Conservation (phyloP, 1,140 invertebrate species). For the Lerema accius region DNA sequence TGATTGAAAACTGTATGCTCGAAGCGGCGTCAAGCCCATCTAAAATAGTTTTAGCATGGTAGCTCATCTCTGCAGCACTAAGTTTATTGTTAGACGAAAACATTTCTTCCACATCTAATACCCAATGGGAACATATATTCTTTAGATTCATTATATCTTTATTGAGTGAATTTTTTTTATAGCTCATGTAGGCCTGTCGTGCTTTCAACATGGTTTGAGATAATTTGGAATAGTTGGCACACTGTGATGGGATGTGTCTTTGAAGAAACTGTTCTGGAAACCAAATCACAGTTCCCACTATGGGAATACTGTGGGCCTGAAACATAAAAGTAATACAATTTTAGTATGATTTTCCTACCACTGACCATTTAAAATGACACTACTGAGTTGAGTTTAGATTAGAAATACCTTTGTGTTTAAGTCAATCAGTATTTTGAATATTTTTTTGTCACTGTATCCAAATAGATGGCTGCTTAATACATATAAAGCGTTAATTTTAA, state of each 20-base stretch:
- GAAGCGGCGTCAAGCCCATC: conserved; percentile 86
- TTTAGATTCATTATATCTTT: conserved; percentile 82
- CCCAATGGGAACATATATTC: conserved; percentile 80
- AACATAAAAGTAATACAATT: conserved; percentile 56
- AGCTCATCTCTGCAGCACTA: conserved; percentile 85
- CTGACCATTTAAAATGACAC: too few relatives aligned
- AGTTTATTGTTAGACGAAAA: conserved; percentile 82
- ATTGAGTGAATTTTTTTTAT: conserved; percentile 83
- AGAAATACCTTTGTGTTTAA: conserved; percentile 90
- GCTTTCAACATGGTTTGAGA: conserved; percentile 81
- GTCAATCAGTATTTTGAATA: conserved; percentile 88
- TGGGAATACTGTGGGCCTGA: conserved; percentile 87
- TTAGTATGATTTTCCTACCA: background rate
- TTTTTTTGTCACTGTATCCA: conserved; percentile 90
- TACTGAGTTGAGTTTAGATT: too few relatives aligned
- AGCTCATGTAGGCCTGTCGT: conserved; percentile 83
- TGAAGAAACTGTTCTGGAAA: conserved; percentile 90
- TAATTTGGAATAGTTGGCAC: conserved; percentile 85
- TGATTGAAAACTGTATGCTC: conserved; percentile 85
- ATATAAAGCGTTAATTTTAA: conserved; percentile 88
- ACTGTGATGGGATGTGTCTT: conserved; percentile 84
- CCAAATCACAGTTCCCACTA: conserved; percentile 91
- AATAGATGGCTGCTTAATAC: conserved; percentile 90
- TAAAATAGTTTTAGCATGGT: conserved; percentile 84
- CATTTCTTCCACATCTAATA: conserved; percentile 84